These are phyloP conservation scores for Pristionchus japonicus DNA, from an alignment of 2,888 invertebrate species.

Conservation along the genomic window DNA sequence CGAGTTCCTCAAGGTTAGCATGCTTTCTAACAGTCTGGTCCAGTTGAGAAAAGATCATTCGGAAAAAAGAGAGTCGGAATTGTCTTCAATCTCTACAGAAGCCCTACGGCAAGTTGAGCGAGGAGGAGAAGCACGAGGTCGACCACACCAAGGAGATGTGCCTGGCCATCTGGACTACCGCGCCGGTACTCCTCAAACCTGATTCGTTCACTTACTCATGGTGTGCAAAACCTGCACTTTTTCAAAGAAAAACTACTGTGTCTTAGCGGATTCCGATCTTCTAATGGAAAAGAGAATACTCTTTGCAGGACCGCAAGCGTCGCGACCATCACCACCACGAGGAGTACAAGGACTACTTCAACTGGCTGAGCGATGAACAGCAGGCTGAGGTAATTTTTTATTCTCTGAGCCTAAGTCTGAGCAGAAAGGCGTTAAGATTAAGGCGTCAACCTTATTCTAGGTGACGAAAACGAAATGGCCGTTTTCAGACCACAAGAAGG, in stretches of 20 bases:
- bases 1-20: constrained; percentile 36
- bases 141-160: constrained; percentile 58
- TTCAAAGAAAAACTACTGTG: too few species aligned
- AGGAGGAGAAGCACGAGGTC: constrained; percentile 59
- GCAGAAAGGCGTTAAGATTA: too few species aligned
- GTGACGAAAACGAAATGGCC: too few species aligned
- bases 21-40: too few species aligned
- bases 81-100: background rate
- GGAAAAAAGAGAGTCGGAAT: too few species aligned
- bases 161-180: constrained; percentile 52
- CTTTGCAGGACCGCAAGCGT: constrained; percentile 10
- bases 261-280: too few species aligned
- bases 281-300: too few species aligned
- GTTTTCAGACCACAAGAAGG: too few species aligned
- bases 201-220: too few species aligned
- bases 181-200: background rate
- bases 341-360: constrained; percentile 44
- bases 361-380: constrained; percentile 48
- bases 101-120: constrained; percentile 50
- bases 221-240: too few species aligned
- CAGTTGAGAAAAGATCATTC: background rate
- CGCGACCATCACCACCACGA: constrained; percentile 38
- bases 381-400: background rate
- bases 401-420: too few species aligned
- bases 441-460: too few species aligned